Base-by-base conservation (phyloP, 2,113 vertebrate species). In the Regulus satrapa region DNA sequence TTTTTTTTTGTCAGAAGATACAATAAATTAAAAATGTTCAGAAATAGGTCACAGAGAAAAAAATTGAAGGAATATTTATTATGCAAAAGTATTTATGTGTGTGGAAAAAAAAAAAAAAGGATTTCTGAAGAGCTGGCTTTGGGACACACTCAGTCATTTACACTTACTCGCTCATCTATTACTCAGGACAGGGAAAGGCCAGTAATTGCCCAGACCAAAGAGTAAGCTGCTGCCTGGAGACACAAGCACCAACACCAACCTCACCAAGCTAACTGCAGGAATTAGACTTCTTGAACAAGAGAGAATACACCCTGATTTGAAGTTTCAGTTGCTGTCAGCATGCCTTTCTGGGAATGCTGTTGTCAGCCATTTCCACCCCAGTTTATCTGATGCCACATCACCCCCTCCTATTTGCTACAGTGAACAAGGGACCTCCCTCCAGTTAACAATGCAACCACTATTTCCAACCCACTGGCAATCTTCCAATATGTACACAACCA, bases 341-440 rank as follows among this genome's bases (percentile, higher is more conserved):
- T 2, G 17, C 31, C 26, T 84, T 19, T 43, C 24, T 23, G 2
- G 2, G 12, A 74, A 40, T 74, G 34, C 8, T 67, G 43, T 8
- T 43, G 14, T 25, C 5, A 43, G 55, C 36, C 12, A 58, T 40
- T 68, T 56, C 80, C 49, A 73, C 10, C 40, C 14, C 23, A 23
- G 20, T 1, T 9, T 56, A 41, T 13, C 36, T 68, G 56, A 18
- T 4, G 25, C 2, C 3, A 18, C 56, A 20, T 32, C 40, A 63
- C 6, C 12, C 23, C 61, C 17, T 52, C 20, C 40, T 26, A 3
- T 21, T 75, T 58, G 19, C 56, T 45, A 21, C 19, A 17, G 4
- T 6, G 15, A 83, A 41, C 0, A 0, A 0, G 2, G 34, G 14
- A 38, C 41, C 14, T 34, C n/a, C 29, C 26, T 71, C 32, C 56